Base-by-base conservation (phyloP, 2,797 vertebrate genomes). In the Octomys mimax region DNA sequence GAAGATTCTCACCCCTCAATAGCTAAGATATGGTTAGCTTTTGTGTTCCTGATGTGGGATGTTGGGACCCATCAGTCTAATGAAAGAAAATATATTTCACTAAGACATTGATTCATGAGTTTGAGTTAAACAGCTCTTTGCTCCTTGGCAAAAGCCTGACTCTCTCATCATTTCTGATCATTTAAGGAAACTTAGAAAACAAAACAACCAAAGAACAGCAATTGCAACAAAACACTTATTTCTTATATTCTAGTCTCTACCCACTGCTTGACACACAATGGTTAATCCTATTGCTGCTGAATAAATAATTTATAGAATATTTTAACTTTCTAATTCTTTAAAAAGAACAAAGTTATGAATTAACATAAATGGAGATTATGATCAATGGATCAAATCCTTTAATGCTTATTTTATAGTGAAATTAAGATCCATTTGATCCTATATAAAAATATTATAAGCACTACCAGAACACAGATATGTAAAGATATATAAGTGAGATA, bases 341-440 rank as follows among this genome's bases (percentile, higher is more conserved):
- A n/a, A 61, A 59, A 13, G 33, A 93, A 73, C 49, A 71, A 80
- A 52, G 57, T 33, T 87, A 66, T 82, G 6, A 90, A 85, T 87
- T 80, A 92, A 79, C 19, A 78, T 83, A 88, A 39, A 52, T 28
- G 6, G 42, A 18, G 87, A 92, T 70, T 77, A 81, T 71, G 66
- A 84, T 31, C 64, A 22, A 87, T 79, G 19, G 52, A 91, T 81
- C 46, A 78, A 96, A 64, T 70, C 13, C 28, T 92, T 96, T 95
- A 71, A 77, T 64, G 26, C 13, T 94, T 85, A n/a, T 91, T 66
- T 26, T 83, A 57, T 14, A n/a, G 52, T 81, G 49, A 59, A 85
- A 78, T 92, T 85, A 79, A 88, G 91, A 91, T 59, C 64, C 24
- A 92, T 61, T 85, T 95, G 21, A 92, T 79, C 26, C 31, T 87